These are phyloP conservation scores for Heterotilapia buettikoferi DNA, from an alignment of 2,113 vertebrate genomes.

Conservation along the genomic window DNA sequence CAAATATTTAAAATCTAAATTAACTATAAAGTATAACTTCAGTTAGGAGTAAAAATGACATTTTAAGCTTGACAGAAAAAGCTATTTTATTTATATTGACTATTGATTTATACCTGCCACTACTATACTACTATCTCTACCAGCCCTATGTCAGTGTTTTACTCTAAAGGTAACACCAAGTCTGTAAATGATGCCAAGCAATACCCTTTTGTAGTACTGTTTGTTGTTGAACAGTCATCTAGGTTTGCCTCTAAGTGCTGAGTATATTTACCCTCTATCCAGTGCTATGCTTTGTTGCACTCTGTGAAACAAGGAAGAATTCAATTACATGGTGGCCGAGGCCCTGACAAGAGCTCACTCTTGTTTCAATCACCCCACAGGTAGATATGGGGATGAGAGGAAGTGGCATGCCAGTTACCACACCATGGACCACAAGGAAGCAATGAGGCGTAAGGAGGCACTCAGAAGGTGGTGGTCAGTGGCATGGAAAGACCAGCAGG, in stretches of 20 bases:
- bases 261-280: conserved; percentile 54
- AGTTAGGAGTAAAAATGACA: not conserved
- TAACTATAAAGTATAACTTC: not conserved
- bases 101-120: not conserved
- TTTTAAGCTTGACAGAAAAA: not conserved
- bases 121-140: not conserved
- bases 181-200: not conserved
- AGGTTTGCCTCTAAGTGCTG: conserved; percentile 30
- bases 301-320: conserved; percentile 65
- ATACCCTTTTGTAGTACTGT: not conserved
- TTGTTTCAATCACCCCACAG: conserved; percentile 67
- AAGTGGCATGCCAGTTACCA: conserved; percentile 1
- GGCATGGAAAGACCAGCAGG: not conserved
- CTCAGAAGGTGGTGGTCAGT: not conserved
- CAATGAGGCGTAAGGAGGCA: conserved; percentile 40
- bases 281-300: conserved; percentile 53
- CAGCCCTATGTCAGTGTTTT: not conserved
- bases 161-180: not conserved
- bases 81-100: not conserved
- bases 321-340: conserved; percentile 65
- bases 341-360: conserved; percentile 58
- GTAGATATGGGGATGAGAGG: conserved; percentile 41
- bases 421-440: not conserved
- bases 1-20: not conserved
- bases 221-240: conserved; percentile 17